Conservation (phyloP, 2,113 vertebrate genomes). For the Calypte anna region DNA sequence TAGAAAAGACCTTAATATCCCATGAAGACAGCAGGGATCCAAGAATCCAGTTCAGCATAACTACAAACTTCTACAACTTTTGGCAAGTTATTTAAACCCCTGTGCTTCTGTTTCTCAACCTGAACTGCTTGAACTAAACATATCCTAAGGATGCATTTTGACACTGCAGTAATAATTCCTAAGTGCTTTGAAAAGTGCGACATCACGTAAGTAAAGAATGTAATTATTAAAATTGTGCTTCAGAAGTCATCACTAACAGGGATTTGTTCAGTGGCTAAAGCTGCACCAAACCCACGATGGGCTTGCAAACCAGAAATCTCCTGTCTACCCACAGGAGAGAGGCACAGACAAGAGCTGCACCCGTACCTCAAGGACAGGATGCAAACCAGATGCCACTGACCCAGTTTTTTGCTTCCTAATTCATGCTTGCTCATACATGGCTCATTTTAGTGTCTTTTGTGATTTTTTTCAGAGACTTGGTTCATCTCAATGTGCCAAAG, state of each 20-base stretch:
- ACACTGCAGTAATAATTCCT: slow-evolving; percentile 53
- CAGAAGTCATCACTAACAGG: slow-evolving; percentile 43
- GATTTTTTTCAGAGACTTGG: too few species aligned
- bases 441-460: background rate
- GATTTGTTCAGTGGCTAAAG: slow-evolving; percentile 1
- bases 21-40: background rate
- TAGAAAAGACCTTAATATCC: background rate
- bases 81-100: slow-evolving; percentile 24
- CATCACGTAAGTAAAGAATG: slow-evolving; percentile 45
- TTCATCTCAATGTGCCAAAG: background rate
- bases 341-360: background rate
- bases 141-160: slow-evolving; percentile 36
- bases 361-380: background rate
- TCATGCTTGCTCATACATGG: background rate
- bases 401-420: too few species aligned
- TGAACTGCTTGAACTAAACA: slow-evolving; percentile 39
- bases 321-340: background rate
- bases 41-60: background rate
- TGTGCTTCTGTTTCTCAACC: background rate
- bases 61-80: slow-evolving; percentile 11
- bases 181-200: slow-evolving; percentile 43
- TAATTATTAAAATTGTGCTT: slow-evolving; percentile 60
- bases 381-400: background rate
- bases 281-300: background rate
- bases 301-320: slow-evolving; percentile 16